Evolutionary conservation across 2,888 invertebrate species (phyloP).

Genomic region (Anoncus sp.): DNA sequence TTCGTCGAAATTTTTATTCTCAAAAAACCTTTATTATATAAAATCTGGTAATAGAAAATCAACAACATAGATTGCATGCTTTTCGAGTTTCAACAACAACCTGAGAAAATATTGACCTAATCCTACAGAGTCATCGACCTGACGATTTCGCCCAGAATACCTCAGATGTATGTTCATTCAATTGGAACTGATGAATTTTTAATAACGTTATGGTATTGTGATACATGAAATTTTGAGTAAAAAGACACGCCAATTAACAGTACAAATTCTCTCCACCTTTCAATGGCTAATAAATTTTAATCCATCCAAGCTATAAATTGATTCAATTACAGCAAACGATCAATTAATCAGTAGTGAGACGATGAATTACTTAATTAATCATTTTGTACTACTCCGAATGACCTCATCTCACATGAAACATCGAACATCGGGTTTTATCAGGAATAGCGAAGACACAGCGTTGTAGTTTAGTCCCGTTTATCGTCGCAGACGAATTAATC

Average conservation of each 20-base stretch:
- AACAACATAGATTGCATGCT: no score
- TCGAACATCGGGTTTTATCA: background rate
- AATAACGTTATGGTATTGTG: no score
- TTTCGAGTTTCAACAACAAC: no score
- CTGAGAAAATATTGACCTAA: no score
- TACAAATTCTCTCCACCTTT: background rate
- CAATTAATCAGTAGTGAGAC: background rate
- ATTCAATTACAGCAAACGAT: background rate
- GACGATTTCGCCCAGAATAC: no score
- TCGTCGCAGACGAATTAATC: slow-evolving; percentile 2
- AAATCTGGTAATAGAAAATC: no score
- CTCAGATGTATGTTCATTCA: no score
- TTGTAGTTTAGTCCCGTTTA: background rate
- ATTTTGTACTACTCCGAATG: background rate
- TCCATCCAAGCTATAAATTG: background rate
- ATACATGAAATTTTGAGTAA: no score
- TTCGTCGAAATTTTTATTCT: background rate
- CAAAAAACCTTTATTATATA: no score
- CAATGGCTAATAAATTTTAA: background rate
- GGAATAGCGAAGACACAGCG: background rate
- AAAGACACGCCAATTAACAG: background rate
- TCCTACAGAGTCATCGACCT: no score
- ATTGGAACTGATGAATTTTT: no score
- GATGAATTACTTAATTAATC: background rate
- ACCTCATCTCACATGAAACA: background rate